phyloP scores from a whole-genome alignment of 2,797 vertebrate species.

The Ctenosaura bakeri region DNA sequence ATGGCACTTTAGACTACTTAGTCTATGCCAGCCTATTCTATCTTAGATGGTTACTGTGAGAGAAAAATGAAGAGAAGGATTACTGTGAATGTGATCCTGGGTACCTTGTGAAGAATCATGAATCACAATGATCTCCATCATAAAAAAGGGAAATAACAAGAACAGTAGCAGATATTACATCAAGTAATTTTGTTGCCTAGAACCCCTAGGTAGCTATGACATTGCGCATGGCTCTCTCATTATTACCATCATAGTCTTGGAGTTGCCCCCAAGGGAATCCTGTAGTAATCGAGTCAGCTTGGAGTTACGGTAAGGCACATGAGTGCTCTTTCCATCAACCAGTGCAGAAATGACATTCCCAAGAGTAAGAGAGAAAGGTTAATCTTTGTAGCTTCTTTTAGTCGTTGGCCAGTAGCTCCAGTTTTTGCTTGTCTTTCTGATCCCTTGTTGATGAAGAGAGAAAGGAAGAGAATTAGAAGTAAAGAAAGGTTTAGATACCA shows the following conservation, averaged over 20 bases:
- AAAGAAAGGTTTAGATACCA: slow-evolving; percentile 9
- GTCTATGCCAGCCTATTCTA: background rate
- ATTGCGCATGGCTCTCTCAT: background rate
- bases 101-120: background rate
- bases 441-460: slow-evolving; percentile 80
- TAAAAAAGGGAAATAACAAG: too few relatives aligned
- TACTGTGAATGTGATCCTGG: background rate
- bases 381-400: slow-evolving; percentile 99
- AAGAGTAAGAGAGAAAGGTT: slow-evolving; percentile 96
- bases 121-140: background rate
- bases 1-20: background rate
- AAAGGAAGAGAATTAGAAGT: background rate
- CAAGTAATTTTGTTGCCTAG: background rate
- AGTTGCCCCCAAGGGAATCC: slow-evolving; percentile 98
- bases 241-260: slow-evolving; percentile 99
- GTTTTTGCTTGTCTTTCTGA: slow-evolving; percentile 98
- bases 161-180: background rate
- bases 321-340: slow-evolving; percentile 98
- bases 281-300: slow-evolving; percentile 97
- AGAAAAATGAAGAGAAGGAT: background rate
- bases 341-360: slow-evolving; percentile 99
- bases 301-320: slow-evolving; percentile 98
- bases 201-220: background rate
- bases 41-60: background rate
- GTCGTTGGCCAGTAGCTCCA: slow-evolving; percentile 95